Percentiles rank a stretch among this genome's conserved stretches.
Evolutionary conservation across 2,797 vertebrate genomes (phyloP).

Genomic region (Micrastur ruficollis): DNA sequence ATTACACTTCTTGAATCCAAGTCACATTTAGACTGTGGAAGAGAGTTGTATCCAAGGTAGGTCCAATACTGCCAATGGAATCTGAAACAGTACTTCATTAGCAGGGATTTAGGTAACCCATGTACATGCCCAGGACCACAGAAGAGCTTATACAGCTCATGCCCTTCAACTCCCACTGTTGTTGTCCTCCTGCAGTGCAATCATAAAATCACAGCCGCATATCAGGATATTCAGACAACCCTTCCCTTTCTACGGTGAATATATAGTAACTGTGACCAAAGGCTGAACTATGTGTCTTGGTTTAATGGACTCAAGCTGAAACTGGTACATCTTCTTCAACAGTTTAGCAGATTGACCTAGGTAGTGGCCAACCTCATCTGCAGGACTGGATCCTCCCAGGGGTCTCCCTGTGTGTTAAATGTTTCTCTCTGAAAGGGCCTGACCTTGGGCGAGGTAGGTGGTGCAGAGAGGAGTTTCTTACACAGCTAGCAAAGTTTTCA

Average conservation of each 20-base stretch:
- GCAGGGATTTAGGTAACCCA: neutral
- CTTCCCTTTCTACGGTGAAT: neutral
- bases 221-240: neutral
- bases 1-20: neutral
- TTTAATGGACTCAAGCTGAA: neutral
- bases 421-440: neutral
- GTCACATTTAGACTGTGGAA: neutral
- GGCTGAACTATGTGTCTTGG: neutral
- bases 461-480: neutral
- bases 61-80: rapidly evolving
- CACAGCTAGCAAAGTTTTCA: neutral
- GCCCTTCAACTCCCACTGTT: neutral
- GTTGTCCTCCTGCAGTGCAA: neutral
- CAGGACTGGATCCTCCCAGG: neutral
- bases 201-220: neutral
- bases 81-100: neutral
- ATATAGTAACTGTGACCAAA: neutral
- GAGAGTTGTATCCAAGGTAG: neutral
- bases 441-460: neutral
- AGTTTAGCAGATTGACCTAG: neutral
- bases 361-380: neutral
- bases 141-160: neutral
- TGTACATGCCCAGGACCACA: neutral
- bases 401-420: neutral
- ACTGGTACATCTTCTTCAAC: neutral